These are phyloP conservation scores for Heliconius cydno DNA, from an alignment of 2,888 invertebrate genomes.

Conservation along the genomic window DNA sequence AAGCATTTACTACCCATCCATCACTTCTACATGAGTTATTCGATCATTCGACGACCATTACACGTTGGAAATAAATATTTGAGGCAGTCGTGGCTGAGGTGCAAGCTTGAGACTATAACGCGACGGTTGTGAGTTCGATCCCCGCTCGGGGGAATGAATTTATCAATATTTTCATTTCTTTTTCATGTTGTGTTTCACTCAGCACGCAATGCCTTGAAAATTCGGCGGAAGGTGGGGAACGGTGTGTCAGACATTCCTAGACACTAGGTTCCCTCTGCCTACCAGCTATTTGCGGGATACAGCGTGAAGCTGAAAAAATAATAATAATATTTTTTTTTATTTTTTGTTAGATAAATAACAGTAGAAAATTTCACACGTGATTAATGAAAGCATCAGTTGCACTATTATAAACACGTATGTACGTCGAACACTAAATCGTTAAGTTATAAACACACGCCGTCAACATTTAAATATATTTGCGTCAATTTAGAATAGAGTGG, in stretches of 20 bases:
- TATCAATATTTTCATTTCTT: too few species aligned
- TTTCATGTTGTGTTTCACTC: too few species aligned
- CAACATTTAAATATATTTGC: slow-evolving; percentile 78
- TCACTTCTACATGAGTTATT: slow-evolving; percentile 56
- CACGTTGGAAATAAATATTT: slow-evolving; percentile 52
- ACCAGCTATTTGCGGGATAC: too few species aligned
- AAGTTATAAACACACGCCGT: slow-evolving; percentile 73
- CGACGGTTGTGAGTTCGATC: too few species aligned
- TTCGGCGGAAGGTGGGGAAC: too few species aligned
- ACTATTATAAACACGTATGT: slow-evolving; percentile 70
- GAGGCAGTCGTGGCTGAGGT: too few species aligned
- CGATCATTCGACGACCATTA: slow-evolving; percentile 64
- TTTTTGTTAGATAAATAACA: slow-evolving; percentile 44
- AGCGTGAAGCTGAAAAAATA: background rate
- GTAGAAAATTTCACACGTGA: slow-evolving; percentile 48
- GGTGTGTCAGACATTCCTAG: too few species aligned
- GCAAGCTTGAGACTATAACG: too few species aligned
- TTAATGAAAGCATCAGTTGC: slow-evolving; percentile 51
- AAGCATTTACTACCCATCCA: slow-evolving; percentile 71
- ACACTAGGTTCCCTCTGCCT: too few species aligned
- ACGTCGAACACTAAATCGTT: slow-evolving; percentile 71
- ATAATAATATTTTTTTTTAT: slow-evolving; percentile 34
- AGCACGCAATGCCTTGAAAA: too few species aligned
- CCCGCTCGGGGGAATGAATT: too few species aligned
- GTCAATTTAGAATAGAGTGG: slow-evolving; percentile 71